These are phyloP conservation scores for Stegostoma tigrinum DNA, from an alignment of 2,113 vertebrate genomes.

Conservation along the genomic window DNA sequence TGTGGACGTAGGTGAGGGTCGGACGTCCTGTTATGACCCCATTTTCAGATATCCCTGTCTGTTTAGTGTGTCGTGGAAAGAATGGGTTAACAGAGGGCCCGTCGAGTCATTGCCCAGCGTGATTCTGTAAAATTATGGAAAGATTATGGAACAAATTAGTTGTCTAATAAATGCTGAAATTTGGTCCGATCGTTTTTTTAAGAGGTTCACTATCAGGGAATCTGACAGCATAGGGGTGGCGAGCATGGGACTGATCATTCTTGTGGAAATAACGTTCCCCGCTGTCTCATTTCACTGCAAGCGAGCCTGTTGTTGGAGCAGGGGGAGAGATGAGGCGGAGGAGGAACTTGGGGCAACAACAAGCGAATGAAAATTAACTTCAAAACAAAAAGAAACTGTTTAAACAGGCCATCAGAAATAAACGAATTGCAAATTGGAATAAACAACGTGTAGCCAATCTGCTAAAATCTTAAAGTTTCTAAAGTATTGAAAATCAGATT, in stretches of 20 bases:
- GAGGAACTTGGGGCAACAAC: background rate
- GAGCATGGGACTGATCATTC: background rate
- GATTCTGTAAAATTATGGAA: background rate
- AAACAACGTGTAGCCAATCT: constrained; percentile 10
- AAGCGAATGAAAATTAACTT: background rate
- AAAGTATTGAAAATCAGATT: constrained; percentile 26
- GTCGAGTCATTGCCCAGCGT: background rate
- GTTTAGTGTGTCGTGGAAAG: background rate
- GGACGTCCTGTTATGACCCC: background rate
- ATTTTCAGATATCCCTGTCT: background rate
- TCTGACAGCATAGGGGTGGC: background rate
- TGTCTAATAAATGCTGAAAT: background rate
- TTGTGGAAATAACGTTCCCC: background rate
- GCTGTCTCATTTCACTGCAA: background rate
- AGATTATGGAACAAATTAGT: background rate
- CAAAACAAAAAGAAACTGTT: background rate
- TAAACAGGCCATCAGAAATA: background rate
- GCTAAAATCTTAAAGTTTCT: background rate
- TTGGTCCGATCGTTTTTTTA: background rate
- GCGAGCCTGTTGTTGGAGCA: background rate
- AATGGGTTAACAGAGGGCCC: background rate
- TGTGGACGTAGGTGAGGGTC: background rate
- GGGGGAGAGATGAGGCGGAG: background rate
- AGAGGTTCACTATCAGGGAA: background rate
- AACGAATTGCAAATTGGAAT: constrained; percentile 5